Conservation (phyloP, 2,113 vertebrate genomes). For the Xyrauchen texanus region DNA sequence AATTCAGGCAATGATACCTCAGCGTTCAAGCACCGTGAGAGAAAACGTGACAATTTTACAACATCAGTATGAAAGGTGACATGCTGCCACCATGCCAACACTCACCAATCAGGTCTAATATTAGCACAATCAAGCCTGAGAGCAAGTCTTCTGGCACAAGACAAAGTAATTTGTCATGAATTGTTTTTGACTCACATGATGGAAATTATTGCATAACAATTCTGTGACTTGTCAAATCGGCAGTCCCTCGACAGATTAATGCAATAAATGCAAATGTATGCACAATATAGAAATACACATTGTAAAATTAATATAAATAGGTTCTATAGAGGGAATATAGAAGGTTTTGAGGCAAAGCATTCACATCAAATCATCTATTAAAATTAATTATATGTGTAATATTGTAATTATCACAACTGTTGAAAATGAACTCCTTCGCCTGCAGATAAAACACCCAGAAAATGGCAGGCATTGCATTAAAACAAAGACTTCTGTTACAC, state of each 20-base stretch:
- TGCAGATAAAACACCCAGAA: not conserved
- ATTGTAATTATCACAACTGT: not conserved
- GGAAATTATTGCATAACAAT: too few relatives aligned
- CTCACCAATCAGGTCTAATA: not conserved
- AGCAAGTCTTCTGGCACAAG: not conserved
- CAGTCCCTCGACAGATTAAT: too few relatives aligned
- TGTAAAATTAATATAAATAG: too few relatives aligned
- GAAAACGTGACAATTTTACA: not conserved
- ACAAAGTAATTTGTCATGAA: not conserved
- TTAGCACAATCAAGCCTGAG: not conserved
- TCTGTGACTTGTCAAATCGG: too few relatives aligned
- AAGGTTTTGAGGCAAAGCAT: not conserved
- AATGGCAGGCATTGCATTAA: not conserved
- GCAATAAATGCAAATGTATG: too few relatives aligned
- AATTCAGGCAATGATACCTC: not conserved
- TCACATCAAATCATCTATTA: not conserved
- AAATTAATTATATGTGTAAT: not conserved
- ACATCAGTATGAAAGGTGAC: not conserved
- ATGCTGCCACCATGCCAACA: not conserved
- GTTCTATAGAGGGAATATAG: not conserved
- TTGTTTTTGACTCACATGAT: too few relatives aligned
- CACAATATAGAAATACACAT: too few relatives aligned
- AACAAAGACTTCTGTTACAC: slow-evolving; percentile 18
- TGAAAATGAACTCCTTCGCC: not conserved
- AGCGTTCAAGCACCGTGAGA: not conserved